Evolutionary conservation across 2,113 vertebrate species (phyloP).

Genomic region (Ophthalmolycus amberensis): DNA sequence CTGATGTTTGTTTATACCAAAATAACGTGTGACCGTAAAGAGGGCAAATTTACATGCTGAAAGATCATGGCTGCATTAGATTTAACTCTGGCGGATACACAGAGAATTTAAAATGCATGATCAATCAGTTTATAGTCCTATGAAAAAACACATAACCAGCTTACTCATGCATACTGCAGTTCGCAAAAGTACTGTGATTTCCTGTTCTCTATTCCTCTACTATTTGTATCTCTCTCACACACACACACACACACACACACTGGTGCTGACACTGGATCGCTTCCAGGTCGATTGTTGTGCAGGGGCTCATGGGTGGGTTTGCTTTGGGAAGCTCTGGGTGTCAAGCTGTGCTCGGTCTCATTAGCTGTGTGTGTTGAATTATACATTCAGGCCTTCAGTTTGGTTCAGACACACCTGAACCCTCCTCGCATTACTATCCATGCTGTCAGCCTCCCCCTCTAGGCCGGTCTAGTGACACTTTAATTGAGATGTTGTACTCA

Average conservation of each 20-base stretch:
- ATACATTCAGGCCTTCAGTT: conserved; percentile 23
- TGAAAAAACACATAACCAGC: background rate
- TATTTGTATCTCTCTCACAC: background rate
- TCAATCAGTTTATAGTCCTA: background rate
- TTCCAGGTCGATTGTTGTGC: conserved; percentile 1
- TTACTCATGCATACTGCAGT: conserved; percentile 8
- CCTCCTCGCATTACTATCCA: conserved; percentile 20
- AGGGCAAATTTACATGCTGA: conserved; percentile 15
- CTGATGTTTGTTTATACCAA: conserved; percentile 8
- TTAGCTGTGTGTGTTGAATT: conserved; percentile 27
- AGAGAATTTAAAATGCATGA: background rate
- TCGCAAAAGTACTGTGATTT: background rate
- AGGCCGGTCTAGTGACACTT: background rate
- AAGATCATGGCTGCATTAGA: background rate
- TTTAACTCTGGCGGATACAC: background rate
- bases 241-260: background rate
- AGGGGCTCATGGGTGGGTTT: background rate
- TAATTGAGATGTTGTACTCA: conserved; percentile 10
- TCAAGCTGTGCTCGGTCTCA: conserved; percentile 30
- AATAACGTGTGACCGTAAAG: conserved; percentile 26
- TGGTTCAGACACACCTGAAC: conserved; percentile 40
- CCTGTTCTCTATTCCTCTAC: conserved; percentile 1
- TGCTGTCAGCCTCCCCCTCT: conserved; percentile 4
- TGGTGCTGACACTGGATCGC: background rate
- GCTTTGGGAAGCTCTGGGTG: conserved; percentile 1